These are phyloP conservation scores for Silurus glanis DNA, from an alignment of 2,113 vertebrate genomes.

Conservation along the genomic window DNA sequence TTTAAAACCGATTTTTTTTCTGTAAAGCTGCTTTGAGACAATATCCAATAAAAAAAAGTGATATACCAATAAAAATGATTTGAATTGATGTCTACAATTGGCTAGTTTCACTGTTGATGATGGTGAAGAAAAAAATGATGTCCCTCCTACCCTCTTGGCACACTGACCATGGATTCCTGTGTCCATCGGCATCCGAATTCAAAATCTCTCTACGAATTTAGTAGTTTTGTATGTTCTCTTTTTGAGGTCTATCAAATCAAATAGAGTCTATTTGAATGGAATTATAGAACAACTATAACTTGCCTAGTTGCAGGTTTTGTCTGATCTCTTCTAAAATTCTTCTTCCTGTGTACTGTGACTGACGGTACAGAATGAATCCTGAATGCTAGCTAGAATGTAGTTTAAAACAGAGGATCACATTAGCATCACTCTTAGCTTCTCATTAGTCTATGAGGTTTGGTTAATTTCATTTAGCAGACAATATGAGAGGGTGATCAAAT, in stretches of 20 bases:
- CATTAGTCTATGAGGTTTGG: background rate
- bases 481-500: background rate
- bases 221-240: background rate
- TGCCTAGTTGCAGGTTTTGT: background rate
- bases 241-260: background rate
- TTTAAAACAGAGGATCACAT: background rate
- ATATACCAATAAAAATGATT: no score
- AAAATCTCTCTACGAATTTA: background rate
- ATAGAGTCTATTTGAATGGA: background rate
- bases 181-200: background rate
- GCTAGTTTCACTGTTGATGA: background rate
- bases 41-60: no score
- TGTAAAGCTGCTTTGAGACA: no score
- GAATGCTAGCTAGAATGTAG: background rate
- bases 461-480: conserved; percentile 9
- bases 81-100: background rate
- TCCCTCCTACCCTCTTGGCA: background rate
- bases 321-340: background rate
- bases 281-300: background rate
- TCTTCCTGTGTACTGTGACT: no score
- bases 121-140: background rate
- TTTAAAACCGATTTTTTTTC: no score
- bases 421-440: background rate
- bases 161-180: background rate
- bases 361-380: background rate